Evolutionary conservation across 2,888 invertebrate species (phyloP).

Genomic region (Amorpha juglandis): DNA sequence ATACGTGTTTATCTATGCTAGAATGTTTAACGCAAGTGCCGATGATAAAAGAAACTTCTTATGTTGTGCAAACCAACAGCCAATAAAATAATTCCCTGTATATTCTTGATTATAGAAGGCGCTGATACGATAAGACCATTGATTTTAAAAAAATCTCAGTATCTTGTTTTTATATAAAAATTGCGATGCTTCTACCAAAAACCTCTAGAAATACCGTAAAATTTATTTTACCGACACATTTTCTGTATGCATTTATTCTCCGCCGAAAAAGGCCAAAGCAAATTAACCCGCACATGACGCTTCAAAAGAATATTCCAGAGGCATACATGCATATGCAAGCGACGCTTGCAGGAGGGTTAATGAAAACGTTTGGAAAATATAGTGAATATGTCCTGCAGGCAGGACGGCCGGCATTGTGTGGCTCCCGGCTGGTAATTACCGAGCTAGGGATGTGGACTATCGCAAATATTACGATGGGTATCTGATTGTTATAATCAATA

Average conservation of each 20-base stretch:
- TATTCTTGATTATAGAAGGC: too few species aligned
- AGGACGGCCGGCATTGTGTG: background rate
- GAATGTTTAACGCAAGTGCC: too few species aligned
- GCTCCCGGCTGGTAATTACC: slow-evolving; percentile 11
- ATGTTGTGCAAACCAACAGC: too few species aligned
- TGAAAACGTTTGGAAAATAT: slow-evolving; percentile 13
- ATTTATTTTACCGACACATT: background rate
- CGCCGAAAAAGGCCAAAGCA: background rate
- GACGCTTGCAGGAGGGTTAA: background rate
- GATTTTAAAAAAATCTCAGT: too few species aligned
- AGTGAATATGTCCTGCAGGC: slow-evolving; percentile 1
- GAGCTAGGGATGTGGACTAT: background rate
- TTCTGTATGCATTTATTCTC: background rate
- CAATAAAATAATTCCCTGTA: too few species aligned
- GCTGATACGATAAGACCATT: too few species aligned
- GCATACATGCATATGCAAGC: slow-evolving; percentile 7
- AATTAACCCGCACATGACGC: slow-evolving; percentile 4
- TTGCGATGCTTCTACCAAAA: too few species aligned
- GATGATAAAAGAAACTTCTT: too few species aligned
- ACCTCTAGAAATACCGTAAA: background rate
- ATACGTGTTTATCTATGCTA: too few species aligned
- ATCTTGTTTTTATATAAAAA: too few species aligned
- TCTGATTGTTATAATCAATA: background rate
- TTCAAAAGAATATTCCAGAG: background rate
- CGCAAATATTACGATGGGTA: background rate